These are phyloP conservation scores for Lampris megalopsis DNA, from an alignment of 2,113 vertebrate genomes.

Conservation along the genomic window DNA sequence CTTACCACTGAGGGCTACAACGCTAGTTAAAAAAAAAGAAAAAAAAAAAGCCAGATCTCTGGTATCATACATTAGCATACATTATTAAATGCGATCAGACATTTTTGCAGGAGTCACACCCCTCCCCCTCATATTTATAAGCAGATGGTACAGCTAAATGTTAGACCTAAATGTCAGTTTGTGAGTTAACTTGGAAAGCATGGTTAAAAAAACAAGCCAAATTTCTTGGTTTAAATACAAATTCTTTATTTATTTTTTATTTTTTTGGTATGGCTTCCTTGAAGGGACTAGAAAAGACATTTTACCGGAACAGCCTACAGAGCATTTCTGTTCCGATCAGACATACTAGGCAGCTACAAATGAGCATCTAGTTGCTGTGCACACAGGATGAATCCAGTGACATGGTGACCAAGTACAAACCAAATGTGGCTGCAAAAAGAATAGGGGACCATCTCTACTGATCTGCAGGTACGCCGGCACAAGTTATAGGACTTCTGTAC, in stretches of 20 bases:
- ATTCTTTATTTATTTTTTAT: slow-evolving; percentile 74
- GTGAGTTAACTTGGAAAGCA: too few species aligned
- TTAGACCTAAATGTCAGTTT: too few species aligned
- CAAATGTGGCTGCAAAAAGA: slow-evolving; percentile 3
- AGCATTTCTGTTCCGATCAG: slow-evolving; percentile 53
- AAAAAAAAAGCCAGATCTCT: background rate
- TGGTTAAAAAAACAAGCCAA: slow-evolving; percentile 2
- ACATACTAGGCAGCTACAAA: slow-evolving; percentile 48
- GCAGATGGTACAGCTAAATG: too few species aligned
- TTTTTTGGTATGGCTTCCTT: slow-evolving; percentile 82
- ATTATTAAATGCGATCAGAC: background rate
- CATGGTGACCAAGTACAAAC: slow-evolving; percentile 32
- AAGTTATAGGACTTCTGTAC: slow-evolving; percentile 60
- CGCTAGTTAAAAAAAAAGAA: background rate
- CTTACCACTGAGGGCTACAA: too few species aligned
- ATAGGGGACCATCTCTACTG: slow-evolving; percentile 24
- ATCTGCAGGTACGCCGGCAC: slow-evolving; percentile 48
- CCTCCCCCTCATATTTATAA: too few species aligned
- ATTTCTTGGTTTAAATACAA: slow-evolving; percentile 66
- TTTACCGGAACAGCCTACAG: slow-evolving; percentile 48
- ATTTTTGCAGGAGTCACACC: too few species aligned
- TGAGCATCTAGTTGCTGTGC: slow-evolving; percentile 38
- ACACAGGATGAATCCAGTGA: slow-evolving; percentile 38
- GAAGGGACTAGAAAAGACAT: slow-evolving; percentile 75
- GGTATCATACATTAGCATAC: background rate